Evolutionary conservation across 2,888 invertebrate species (phyloP), one percentile per base, ranked within the genome.

Genomic region (Venusia cambrica): DNA sequence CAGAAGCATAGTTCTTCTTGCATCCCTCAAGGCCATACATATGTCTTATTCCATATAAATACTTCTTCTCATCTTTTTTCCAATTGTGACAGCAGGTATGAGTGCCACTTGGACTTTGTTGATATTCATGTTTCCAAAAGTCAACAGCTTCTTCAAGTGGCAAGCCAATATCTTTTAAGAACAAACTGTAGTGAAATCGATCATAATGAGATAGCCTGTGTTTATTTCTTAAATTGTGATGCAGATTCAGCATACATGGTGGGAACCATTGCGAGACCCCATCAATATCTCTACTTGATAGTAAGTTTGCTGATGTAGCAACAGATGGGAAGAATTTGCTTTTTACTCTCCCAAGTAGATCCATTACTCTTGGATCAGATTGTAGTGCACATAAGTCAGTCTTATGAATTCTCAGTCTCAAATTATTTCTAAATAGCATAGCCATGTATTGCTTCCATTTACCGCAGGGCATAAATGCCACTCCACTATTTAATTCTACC

Each of bases 11-110:
- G 52, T 83, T 88, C 52, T 84, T 90, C 47, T 89, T 80, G n/a
- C 87, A 75, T 2, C 93, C 93, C 72, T 92, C 92, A 26, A 92
- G 71, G 0, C 93, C 93, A 77, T 93, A 93, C 71, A 93, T 77
- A 57, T 93, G 93, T 39, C 92, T 78, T 28, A 93, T 92, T 36
- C 91, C 91, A 71, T 92, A 92, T 2, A 88, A 61, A 64, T 90
- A 92, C 52, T 91, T 90, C 11, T 87, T 88, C 46, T 89, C 89
- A 68, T 90, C 89, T 24, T 80, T 83, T 28, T 88, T 81, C 93
- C 93, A 93, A 47, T 74, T 83, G 51, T 93, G 93, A 8, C 77
- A 74, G 52, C 92, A 93, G 22, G 65, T 72, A 16, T 88, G 81
- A 19, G 57, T 68, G 1, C 77, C 73, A 29, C 59, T 65, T 17